Evolutionary conservation across 2,888 invertebrate species (phyloP), one percentile per base, ranked within the genome.

Genomic region (Orchestes rusci): DNA sequence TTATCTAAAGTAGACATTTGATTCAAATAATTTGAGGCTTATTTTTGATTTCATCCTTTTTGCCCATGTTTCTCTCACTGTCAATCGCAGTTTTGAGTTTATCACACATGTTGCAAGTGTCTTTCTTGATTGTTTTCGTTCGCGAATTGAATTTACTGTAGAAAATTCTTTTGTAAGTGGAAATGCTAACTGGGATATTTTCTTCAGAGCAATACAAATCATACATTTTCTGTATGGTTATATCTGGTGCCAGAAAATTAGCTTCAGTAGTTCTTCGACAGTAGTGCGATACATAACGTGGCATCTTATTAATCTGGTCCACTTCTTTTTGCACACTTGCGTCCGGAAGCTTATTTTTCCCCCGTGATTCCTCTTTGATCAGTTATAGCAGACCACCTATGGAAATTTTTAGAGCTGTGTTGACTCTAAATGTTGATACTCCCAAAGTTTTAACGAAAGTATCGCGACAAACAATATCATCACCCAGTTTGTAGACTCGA

Each of bases 151-250:
- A 40, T 13, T 40, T 40, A 15, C 17, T 40, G 27, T 40, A 40
- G 12, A 40, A 40, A 40, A 40, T 40, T 40, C 20, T 32, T 40
- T 40, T 40, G 13, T 40, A 40, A 3, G 40, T 18, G 12, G 18
- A 10, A 40, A 40, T 33, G 16, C 40, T 40, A 40, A 40, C 33
- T 16, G 40, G 33, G 4, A 4, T 13, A 40, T 13, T 42, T 42
- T 36, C 31, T 36, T 42, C 42, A 8, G 29, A 35, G n/a, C 29
- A 29, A 42, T 42, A 42, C 3, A 42, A 10, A 18, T 42, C 13
- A 42, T 42, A 42, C 42, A 42, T 42, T 42, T 42, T 42, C 36
- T 35, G 35, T 35, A 42, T 29, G 12, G 42, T 42, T 19, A 29
- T 42, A 18, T 29, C 42, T 17, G 42, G 42, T 30, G 42, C 35